Percentiles rank a stretch among this genome's conserved stretches.
phyloP scores from a whole-genome alignment of 2,888 invertebrate species.

The Parascotia fuliginaria region DNA sequence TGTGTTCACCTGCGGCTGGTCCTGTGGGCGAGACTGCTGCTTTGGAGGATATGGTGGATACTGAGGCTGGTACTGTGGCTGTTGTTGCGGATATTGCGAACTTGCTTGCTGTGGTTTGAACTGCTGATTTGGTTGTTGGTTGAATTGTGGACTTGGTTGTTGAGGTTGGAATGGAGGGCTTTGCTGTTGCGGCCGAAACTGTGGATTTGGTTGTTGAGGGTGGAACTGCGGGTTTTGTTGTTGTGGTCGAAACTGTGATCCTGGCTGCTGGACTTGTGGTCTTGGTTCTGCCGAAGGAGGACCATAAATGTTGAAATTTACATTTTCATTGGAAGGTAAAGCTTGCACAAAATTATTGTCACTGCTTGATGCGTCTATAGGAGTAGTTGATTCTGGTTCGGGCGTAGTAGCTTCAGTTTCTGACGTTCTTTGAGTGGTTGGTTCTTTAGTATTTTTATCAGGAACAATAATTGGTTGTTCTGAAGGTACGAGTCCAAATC shows the following conservation, averaged over 20 bases:
- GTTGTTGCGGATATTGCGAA: constrained; percentile 25
- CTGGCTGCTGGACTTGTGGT: constrained; percentile 9
- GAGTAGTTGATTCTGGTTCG: constrained; percentile 62
- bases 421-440: constrained; percentile 63
- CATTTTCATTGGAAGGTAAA: constrained; percentile 67
- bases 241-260: constrained; percentile 7
- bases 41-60: constrained; percentile 20
- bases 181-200: constrained; percentile 27
- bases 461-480: constrained; percentile 54
- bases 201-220: constrained; percentile 22
- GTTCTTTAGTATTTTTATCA: constrained; percentile 57
- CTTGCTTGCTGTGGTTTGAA: constrained; percentile 24
- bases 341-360: constrained; percentile 72
- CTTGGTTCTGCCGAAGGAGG: constrained; percentile 43
- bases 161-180: constrained; percentile 11
- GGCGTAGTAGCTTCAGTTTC: constrained; percentile 50
- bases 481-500: constrained; percentile 63
- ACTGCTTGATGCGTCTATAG: constrained; percentile 60
- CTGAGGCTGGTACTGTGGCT: constrained; percentile 17
- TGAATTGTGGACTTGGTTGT: constrained; percentile 12
- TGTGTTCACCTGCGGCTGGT: constrained; percentile 18
- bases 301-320: constrained; percentile 64
- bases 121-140: constrained; percentile 7
- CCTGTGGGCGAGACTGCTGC: constrained; percentile 17
- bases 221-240: constrained; percentile 13